Evolutionary conservation across 92 coral and sea anemone species (phyloP), one percentile per base, ranked within the genome.

Genomic region (Diadumene lineata): DNA sequence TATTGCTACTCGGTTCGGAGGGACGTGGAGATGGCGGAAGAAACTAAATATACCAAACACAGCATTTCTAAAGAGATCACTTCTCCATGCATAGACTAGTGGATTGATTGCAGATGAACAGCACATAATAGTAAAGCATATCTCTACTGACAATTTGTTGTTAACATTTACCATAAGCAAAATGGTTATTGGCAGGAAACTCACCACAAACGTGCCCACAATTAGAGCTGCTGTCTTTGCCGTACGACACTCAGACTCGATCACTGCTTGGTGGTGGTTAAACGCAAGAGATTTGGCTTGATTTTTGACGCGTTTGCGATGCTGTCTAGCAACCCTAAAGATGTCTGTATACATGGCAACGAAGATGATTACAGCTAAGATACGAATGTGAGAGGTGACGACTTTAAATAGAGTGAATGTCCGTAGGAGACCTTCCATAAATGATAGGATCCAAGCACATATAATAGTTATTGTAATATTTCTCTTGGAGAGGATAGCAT

Each of bases 41-140:
- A 58, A 50, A 69, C 77, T 75, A 8, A 74, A 56, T 11, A 79
- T 46, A 32, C 69, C 73, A 55, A 66, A 51, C 8, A 80, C 70
- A 16, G 78, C 85, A 21, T 17, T 32, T 30, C 92, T 76, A 33
- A 87, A 87, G 61, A 82, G 66, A 28, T 83, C 85, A 56, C 88
- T 74, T 83, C 92, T 78, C 92, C 88, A 83, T 17, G 74, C 92
- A 66, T 87, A 87, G 33, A 87, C 78, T 16, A 86, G 56, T 51
- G 92, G 92, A 24, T 87, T 87, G 9, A 87, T 24, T 43, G 85
- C 72, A 17, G 92, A 87, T 25, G 82, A 77, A 24, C 85, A 31
- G 68, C 77, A 83, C 92, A 87, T 82, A 0, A 85, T 67, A 9
- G 92, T 82, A 57, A 87, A 87, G 57, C 78, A 68, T 76, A 75